A percentile compares a stretch with the other conserved stretches of the same genome.
Evolutionary conservation across 2,888 invertebrate species (phyloP).

Genomic region (Chorisops tibialis): DNA sequence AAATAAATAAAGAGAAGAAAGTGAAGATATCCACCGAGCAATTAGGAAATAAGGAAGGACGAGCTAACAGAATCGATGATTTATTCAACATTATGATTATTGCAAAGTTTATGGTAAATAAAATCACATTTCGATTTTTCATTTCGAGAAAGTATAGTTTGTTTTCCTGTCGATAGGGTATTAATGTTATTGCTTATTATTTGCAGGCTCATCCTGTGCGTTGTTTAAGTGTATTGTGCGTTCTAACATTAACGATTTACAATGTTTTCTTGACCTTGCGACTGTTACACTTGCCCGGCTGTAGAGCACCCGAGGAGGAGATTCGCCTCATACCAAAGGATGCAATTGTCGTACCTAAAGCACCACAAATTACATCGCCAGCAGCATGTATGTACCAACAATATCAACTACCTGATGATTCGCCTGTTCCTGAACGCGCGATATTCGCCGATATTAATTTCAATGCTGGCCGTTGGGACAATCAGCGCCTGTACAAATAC

Average conservation of each 20-base stretch:
- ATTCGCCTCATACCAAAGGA: conserved; percentile 28
- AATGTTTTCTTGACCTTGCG: conserved; percentile 61
- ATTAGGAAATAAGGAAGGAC: conserved; percentile 7
- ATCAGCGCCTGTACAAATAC: conserved; percentile 63
- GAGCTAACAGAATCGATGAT: conserved; percentile 7
- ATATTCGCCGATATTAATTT: conserved; percentile 62
- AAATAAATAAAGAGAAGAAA: not conserved
- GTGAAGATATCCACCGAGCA: not conserved
- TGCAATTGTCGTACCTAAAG: conserved; percentile 34
- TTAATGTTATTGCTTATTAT: not conserved
- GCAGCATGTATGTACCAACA: conserved; percentile 35
- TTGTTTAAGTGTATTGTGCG: conserved; percentile 42
- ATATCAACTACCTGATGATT: conserved; percentile 37
- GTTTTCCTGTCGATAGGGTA: not conserved
- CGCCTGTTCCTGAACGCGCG: conserved; percentile 35
- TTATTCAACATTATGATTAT: conserved; percentile 14
- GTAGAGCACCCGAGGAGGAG: conserved; percentile 38
- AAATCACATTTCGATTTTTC: no score
- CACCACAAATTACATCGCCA: conserved; percentile 34
- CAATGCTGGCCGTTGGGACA: conserved; percentile 72
- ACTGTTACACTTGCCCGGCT: conserved; percentile 56
- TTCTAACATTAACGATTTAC: conserved; percentile 63
- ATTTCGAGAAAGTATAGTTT: no score
- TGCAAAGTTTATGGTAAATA: conserved; percentile 22
- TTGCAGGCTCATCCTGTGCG: conserved; percentile 16